Percentiles rank a stretch among this genome's conserved stretches.
These are phyloP conservation scores for Fulica atra DNA, from an alignment of 2,113 vertebrate genomes.

Conservation along the genomic window DNA sequence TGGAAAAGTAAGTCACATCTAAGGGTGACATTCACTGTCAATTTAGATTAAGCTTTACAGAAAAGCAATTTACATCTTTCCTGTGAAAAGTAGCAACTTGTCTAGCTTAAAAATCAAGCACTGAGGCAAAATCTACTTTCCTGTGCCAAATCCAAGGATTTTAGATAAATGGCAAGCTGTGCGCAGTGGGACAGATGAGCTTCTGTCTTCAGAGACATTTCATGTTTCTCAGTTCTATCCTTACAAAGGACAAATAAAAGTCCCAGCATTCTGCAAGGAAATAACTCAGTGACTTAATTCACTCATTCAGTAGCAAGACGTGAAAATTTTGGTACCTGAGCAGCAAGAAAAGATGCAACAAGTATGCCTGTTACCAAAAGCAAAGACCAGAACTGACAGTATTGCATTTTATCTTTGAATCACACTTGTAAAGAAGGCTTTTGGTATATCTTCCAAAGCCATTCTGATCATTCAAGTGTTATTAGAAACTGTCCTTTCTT, in stretches of 20 bases:
- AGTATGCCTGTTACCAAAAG: background rate
- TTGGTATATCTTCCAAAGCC: background rate
- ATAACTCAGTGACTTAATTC: background rate
- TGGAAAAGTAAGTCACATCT: background rate
- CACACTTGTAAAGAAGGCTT: background rate
- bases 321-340: background rate
- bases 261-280: background rate
- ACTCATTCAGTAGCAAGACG: background rate
- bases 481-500: background rate
- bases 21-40: background rate
- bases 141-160: background rate
- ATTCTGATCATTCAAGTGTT: background rate
- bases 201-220: background rate
- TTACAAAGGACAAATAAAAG: background rate
- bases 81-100: background rate
- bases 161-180: background rate
- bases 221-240: background rate
- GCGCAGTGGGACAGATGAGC: background rate
- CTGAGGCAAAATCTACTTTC: background rate
- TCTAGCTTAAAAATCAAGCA: background rate
- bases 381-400: background rate
- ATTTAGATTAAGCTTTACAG: background rate
- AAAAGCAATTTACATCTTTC: background rate
- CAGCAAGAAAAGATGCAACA: background rate
- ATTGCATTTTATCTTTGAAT: background rate